Evolutionary conservation across 2,888 invertebrate genomes (phyloP).

Genomic region (Sphaerophoria taeniata): DNA sequence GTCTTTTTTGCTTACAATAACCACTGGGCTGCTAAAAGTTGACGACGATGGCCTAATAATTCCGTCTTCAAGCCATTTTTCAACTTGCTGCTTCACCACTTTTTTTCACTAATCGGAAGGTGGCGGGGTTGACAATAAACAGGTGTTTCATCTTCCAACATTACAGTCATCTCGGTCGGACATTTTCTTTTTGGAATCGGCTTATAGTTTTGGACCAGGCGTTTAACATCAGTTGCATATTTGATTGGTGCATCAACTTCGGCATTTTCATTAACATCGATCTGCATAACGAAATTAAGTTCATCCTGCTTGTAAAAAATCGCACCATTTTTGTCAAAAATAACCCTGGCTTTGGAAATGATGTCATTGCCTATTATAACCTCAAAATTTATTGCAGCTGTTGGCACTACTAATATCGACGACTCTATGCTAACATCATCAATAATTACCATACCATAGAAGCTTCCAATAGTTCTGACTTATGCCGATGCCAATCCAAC

Average conservation of each 20-base stretch:
- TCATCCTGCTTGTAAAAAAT: constrained; percentile 11
- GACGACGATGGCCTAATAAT: constrained; percentile 77
- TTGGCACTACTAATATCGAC: too few species aligned
- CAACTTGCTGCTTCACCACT: constrained; percentile 76
- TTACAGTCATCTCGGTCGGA: constrained; percentile 13
- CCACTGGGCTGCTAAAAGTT: constrained; percentile 76
- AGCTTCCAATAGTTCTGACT: too few species aligned
- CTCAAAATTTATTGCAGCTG: constrained; percentile 30
- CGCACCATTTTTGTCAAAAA: constrained; percentile 1
- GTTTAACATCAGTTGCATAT: constrained; percentile 11
- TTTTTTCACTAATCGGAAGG: constrained; percentile 30
- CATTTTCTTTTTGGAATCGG: too few species aligned
- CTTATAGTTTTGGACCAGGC: constrained; percentile 13
- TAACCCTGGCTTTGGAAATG: constrained; percentile 13
- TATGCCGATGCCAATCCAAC: too few species aligned
- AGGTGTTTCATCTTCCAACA: constrained; percentile 27
- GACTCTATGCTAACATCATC: too few species aligned
- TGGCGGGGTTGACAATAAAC: constrained; percentile 22
- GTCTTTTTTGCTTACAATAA: constrained; percentile 74
- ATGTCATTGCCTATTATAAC: constrained; percentile 54
- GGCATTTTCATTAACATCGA: constrained; percentile 4
- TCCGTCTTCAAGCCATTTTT: constrained; percentile 76
- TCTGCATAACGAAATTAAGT: constrained; percentile 29
- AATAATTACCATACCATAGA: too few species aligned
- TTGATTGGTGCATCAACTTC: constrained; percentile 23